A percentile compares a stretch with the other conserved stretches of the same genome.
These are phyloP conservation scores for Nothura maculosa DNA, from an alignment of 2,797 vertebrate species.

Conservation along the genomic window DNA sequence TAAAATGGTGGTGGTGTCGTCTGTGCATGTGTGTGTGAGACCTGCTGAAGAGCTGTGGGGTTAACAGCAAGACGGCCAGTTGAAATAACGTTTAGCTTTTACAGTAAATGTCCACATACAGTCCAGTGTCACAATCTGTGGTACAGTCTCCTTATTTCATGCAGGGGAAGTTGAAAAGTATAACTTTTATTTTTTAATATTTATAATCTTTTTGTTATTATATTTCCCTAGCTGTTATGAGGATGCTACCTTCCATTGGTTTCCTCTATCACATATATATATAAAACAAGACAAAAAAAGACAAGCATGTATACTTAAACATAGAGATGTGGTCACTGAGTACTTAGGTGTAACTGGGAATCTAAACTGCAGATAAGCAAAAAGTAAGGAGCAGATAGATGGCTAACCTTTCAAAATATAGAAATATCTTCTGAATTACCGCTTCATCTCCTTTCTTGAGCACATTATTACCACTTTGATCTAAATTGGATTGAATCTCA, in stretches of 20 bases:
- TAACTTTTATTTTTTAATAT: not conserved
- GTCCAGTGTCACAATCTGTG: not conserved
- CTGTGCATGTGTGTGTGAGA: too few species aligned
- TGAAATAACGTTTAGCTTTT: not conserved
- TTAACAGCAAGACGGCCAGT: not conserved
- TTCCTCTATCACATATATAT: not conserved
- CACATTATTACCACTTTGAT: constrained; percentile 42
- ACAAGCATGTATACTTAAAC: not conserved
- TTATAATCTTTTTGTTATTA: not conserved
- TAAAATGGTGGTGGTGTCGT: too few species aligned
- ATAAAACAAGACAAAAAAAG: not conserved
- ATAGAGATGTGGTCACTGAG: not conserved
- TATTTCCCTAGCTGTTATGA: not conserved
- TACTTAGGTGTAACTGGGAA: not conserved
- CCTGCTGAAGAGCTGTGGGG: not conserved
- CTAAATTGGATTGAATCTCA: constrained; percentile 58
- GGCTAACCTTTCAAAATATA: constrained; percentile 13
- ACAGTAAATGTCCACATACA: not conserved
- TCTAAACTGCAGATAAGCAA: not conserved
- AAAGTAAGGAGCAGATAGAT: not conserved
- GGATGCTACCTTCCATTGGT: not conserved
- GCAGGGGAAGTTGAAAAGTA: not conserved
- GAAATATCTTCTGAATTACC: not conserved
- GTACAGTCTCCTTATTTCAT: not conserved
- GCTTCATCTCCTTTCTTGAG: constrained; percentile 5